Evolutionary conservation across 2,113 vertebrate species (phyloP).

Genomic region (Perccottus glenii): DNA sequence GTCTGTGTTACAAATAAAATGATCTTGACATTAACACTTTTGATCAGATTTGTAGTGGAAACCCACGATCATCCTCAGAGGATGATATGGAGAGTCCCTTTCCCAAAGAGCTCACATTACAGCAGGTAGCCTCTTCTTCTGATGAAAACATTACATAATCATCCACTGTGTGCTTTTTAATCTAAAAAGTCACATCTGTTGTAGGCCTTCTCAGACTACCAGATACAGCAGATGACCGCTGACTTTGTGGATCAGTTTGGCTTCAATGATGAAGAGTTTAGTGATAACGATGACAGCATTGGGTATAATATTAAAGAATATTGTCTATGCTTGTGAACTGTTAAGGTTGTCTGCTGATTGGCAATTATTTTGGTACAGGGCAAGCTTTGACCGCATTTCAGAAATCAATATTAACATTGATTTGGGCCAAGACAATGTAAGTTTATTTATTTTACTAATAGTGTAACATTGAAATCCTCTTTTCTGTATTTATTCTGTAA

Average conservation of each 20-base stretch:
- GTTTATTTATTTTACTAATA: constrained; percentile 53
- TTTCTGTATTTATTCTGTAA: too few species aligned
- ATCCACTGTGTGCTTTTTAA: neutral
- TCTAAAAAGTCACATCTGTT: constrained; percentile 17
- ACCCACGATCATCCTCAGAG: constrained; percentile 91
- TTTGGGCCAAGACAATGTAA: constrained; percentile 89
- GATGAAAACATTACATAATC: neutral
- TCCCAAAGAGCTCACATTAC: constrained; percentile 92
- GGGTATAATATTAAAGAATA: constrained; percentile 77
- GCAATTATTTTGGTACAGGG: constrained; percentile 73
- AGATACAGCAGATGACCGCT: constrained; percentile 98
- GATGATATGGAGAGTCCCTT: constrained; percentile 94
- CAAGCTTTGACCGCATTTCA: constrained; percentile 92
- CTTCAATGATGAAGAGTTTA: constrained; percentile 97
- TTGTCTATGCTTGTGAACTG: neutral
- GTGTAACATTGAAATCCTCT: neutral
- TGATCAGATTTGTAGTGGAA: constrained; percentile 88
- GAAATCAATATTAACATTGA: constrained; percentile 94
- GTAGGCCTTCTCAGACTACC: constrained; percentile 98
- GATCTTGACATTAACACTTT: neutral
- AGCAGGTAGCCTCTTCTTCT: constrained; percentile 82
- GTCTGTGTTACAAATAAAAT: neutral
- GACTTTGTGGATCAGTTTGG: constrained; percentile 98
- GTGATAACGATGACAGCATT: constrained; percentile 92
- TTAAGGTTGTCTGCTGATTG: neutral